Evolutionary conservation across 2,888 invertebrate genomes (phyloP).

Genomic region (Athrips mouffetella): DNA sequence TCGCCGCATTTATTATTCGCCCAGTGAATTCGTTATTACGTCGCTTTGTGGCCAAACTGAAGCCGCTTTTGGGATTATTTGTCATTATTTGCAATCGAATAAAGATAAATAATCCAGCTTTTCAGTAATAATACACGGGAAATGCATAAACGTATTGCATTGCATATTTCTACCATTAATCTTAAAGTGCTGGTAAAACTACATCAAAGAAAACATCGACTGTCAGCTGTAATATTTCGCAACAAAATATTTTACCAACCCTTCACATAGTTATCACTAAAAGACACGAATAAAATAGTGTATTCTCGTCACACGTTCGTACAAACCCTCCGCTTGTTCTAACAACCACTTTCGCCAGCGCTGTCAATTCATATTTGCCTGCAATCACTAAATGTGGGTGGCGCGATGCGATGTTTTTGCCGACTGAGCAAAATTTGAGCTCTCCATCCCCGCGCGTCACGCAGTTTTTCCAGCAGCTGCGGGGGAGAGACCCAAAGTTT

Average conservation of each 20-base stretch:
- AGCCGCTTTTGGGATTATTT: conserved; percentile 9
- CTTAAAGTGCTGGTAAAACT: neutral
- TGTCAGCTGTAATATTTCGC: conserved; percentile 24
- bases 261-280: conserved; percentile 34
- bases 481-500: neutral
- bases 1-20: conserved; percentile 45
- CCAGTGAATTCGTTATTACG: conserved; percentile 41
- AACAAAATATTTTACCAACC: conserved; percentile 33
- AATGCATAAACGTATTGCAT: too few relatives aligned
- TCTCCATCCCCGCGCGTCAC: neutral
- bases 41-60: conserved; percentile 20
- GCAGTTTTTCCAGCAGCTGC: neutral
- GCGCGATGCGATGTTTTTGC: conserved; percentile 45
- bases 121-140: too few relatives aligned
- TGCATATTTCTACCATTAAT: too few relatives aligned
- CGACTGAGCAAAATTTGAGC: conserved; percentile 24
- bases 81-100: neutral
- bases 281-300: conserved; percentile 44
- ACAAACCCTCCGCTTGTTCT: conserved; percentile 52
- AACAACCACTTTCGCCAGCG: conserved; percentile 65
- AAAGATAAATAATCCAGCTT: neutral
- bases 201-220: conserved; percentile 13
- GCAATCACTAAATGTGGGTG: conserved; percentile 59
- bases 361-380: conserved; percentile 75
- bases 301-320: conserved; percentile 66